Base-by-base conservation (phyloP, 2,888 invertebrate species). In the Andrena hattorfiana region DNA sequence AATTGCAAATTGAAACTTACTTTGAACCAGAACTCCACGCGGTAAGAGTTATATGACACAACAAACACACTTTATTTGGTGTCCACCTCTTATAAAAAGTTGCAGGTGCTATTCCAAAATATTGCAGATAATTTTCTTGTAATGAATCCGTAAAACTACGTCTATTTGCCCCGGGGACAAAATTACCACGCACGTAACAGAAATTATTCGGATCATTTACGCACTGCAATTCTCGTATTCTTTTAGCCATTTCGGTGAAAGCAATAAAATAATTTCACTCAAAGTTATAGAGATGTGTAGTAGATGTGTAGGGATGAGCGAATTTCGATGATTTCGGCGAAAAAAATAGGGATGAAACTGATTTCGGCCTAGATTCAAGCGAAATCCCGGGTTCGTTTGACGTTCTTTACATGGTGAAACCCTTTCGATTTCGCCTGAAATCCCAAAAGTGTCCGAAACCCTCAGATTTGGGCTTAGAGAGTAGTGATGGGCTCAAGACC, bases 51-150 rank as follows among this genome's bases (percentile, higher is more conserved):
- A 20, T n/a, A 20, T 16, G n/a, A 51, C 51, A 51, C 6, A 5
- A n/a, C 20, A 16, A n/a, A 51, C 51, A 51, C 16, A n/a, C 16
- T n/a, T n/a, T n/a, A 51, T 51, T 16, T n/a, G 51, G 51, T n/a
- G 51, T n/a, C 51, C 51, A 51, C 2, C n/a, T n/a, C n/a, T 51
- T 51, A n/a, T 51, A 6, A n/a, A n/a, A n/a, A n/a, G 16, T n/a
- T n/a, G 51, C 51, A 51, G n/a, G 51, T n/a, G 16, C n/a, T 16
- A 16, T n/a, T 51, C 51, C 51, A 51, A 51, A 51, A 20, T 51
- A 51, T 51, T 51, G 51, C 51, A n/a, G 16, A 51, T 51, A n/a
- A 16, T 51, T 51, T n/a, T 51, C 20, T 51, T 51, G 51, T 51
- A 51, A 51, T 51, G n/a, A n/a, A n/a, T 51, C 20, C 51, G 51